Evolutionary conservation across 2,797 vertebrate genomes (phyloP).

Genomic region (Heliangelus exortis): DNA sequence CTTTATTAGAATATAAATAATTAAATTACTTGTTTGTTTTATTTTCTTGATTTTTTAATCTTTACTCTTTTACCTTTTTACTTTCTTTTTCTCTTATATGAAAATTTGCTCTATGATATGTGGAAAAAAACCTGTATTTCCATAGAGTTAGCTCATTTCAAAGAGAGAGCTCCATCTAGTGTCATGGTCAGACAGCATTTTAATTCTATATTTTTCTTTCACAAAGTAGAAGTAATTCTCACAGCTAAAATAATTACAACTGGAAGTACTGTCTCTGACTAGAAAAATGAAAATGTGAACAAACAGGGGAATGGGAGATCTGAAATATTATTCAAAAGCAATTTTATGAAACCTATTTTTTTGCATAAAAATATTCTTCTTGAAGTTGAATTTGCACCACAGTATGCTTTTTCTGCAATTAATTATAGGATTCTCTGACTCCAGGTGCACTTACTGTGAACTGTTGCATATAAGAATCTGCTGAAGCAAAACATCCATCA

Average conservation of each 20-base stretch:
- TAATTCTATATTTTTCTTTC: background rate
- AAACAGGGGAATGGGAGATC: background rate
- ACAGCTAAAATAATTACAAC: background rate
- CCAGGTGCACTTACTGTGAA: background rate
- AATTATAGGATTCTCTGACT: background rate
- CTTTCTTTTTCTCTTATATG: background rate
- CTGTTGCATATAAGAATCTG: background rate
- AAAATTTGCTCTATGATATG: background rate
- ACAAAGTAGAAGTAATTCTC: background rate
- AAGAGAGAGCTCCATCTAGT: constrained; percentile 73
- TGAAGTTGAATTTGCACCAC: background rate
- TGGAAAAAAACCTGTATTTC: background rate
- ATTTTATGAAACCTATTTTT: background rate
- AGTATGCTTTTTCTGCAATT: background rate
- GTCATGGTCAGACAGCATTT: background rate
- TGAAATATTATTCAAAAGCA: background rate
- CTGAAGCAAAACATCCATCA: background rate
- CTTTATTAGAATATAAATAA: background rate
- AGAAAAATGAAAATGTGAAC: background rate
- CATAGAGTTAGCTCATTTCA: background rate
- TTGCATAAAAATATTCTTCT: background rate
- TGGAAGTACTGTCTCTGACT: background rate
- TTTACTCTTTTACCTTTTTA: background rate
- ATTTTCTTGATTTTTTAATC: background rate
- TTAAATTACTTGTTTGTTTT: background rate